Evolutionary conservation across 1,140 invertebrate genomes (phyloP), one percentile per base, ranked within the genome.

Genomic region (Anoplolepis gracilipes): DNA sequence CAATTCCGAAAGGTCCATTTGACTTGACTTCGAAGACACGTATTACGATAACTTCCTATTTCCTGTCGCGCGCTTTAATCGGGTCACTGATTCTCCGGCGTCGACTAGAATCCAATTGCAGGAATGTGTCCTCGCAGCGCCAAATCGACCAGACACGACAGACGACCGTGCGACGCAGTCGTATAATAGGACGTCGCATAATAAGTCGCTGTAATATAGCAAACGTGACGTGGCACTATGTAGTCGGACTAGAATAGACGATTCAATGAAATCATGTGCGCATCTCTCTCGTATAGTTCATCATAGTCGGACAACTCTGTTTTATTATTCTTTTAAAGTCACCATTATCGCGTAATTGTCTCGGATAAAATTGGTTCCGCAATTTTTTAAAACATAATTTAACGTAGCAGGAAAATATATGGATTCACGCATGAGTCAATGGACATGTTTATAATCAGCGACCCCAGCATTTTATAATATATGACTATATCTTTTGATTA

Each of bases 51-150:
- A 77, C 72, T 87, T 87, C 79, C 86, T 62, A 84, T 88, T 88
- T 88, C 78, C 87, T 88, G 30, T n/a, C 72, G 64, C 25, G 79
- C 22, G 79, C 46, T 88, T 65, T 88, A 88, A 87, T 88, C 86
- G 87, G 86, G 87, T 88, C 87, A 88, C 72, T 72, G 87, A 88
- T 86, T 88, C 75, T 70, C 65, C 53, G 53, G 4, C 36, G 67
- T 81, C 86, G 78, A 53, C 62, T 57, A 65, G 86, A 85, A 88
- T 87, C 39, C 87, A 88, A 69, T 84, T 57, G 39, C 57, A 61
- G 46, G 86, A 76, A 84, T 39, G 85, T 82, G 82, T 65, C 75
- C 79, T 57, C 86, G 86, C 30, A 72, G 59, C 46, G 46, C 79
- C 64, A 88, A 85, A 88, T 88, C 79, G 70, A 46, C 59, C 84